Percentiles rank a stretch among this genome's conserved stretches.
These are phyloP conservation scores for Siniperca chuatsi DNA, from an alignment of 2,113 vertebrate genomes.

Conservation along the genomic window DNA sequence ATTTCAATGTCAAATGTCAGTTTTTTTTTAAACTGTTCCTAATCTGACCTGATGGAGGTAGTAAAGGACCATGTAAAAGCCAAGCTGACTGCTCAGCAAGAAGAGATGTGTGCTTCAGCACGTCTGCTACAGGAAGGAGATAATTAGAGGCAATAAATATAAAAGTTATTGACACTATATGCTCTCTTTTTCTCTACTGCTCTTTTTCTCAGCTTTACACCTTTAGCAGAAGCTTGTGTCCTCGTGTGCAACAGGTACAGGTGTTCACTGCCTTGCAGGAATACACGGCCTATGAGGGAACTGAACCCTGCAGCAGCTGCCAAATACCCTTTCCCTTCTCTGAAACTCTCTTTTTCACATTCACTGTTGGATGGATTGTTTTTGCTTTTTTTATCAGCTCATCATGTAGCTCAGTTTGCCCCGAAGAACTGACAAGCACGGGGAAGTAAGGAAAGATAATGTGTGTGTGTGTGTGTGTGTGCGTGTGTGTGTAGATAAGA, in stretches of 20 bases:
- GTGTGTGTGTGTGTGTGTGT: constrained; percentile 9
- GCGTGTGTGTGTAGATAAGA: constrained; percentile 11
- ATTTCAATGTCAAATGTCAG: not conserved
- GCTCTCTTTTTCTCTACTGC: constrained; percentile 18
- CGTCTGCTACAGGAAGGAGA: constrained; percentile 88
- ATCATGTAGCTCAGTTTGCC: constrained; percentile 11
- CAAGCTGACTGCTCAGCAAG: not conserved
- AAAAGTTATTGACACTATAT: constrained; percentile 83
- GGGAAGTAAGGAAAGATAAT: not conserved
- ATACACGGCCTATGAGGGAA: not conserved
- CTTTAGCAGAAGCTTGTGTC: not conserved
- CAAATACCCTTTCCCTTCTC: not conserved
- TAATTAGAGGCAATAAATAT: constrained; percentile 93
- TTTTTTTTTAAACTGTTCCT: constrained; percentile 4
- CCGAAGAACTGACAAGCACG: constrained; percentile 2
- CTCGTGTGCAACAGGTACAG: constrained; percentile 83
- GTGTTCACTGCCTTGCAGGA: constrained; percentile 65
- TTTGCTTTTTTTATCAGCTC: not conserved
- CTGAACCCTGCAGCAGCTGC: not conserved
- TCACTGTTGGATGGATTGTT: not conserved
- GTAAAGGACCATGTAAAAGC: constrained; percentile 72
- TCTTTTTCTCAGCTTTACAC: not conserved
- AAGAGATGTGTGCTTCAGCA: constrained; percentile 72
- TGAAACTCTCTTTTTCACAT: not conserved
- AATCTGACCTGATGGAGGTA: constrained; percentile 67